Percentiles rank a stretch among this genome's conserved stretches.
Conservation (phyloP, 2,113 vertebrate genomes). For the Antigone vipio region DNA sequence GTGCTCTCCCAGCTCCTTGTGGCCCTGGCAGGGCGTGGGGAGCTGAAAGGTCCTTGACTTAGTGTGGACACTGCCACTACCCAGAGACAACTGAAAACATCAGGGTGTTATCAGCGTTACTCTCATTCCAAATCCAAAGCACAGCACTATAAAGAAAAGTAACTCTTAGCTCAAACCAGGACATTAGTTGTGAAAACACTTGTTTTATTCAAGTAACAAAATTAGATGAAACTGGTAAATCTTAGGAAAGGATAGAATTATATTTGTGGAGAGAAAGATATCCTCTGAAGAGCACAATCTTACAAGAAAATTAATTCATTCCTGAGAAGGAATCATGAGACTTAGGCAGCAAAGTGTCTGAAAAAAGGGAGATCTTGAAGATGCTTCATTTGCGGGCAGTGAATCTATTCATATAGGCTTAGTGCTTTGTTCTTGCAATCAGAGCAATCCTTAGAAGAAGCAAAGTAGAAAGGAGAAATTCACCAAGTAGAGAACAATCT, state of each 20-base stretch:
- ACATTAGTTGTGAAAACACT: background rate
- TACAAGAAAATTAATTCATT: constrained; percentile 20
- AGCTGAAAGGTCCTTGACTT: too few relatives aligned
- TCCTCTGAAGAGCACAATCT: background rate
- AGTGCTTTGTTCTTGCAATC: constrained; percentile 28
- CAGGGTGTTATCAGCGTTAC: too few relatives aligned
- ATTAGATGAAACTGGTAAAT: background rate
- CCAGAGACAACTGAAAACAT: too few relatives aligned
- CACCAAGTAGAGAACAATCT: background rate
- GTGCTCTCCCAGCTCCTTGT: too few relatives aligned
- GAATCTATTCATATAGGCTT: background rate
- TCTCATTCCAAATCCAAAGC: too few relatives aligned
- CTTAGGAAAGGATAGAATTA: background rate
- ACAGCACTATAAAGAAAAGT: too few relatives aligned
- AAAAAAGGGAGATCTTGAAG: constrained; percentile 3
- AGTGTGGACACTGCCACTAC: too few relatives aligned
- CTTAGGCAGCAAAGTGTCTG: background rate
- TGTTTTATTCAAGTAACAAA: background rate
- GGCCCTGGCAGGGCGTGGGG: too few relatives aligned
- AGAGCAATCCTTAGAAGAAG: background rate
- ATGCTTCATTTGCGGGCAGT: constrained; percentile 1
- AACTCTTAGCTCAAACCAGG: too few relatives aligned
- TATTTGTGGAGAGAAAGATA: background rate
- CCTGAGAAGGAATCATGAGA: background rate
- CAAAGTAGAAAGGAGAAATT: background rate